phyloP scores from a whole-genome alignment of 2,888 invertebrate genomes.

The Brachycybe producta region DNA sequence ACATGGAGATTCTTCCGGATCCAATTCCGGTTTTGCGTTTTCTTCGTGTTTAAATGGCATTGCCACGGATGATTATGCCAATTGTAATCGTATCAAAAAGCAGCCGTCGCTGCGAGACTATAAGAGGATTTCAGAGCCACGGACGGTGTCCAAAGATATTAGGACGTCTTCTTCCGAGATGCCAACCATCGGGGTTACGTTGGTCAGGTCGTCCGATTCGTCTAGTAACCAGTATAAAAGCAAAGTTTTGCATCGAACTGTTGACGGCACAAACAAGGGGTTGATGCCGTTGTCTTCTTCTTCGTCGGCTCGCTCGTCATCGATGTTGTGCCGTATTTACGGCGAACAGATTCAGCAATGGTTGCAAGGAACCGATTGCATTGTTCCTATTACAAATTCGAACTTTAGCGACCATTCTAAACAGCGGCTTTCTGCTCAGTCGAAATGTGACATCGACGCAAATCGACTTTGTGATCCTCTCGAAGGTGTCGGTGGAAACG shows the following conservation, averaged over 20 bases:
- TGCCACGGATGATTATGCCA: no score
- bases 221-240: constrained; percentile 5
- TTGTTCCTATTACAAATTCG: no score
- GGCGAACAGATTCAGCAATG: constrained; percentile 12
- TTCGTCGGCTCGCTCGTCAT: constrained; percentile 2
- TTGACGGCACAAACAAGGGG: background rate
- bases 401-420: background rate
- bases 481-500: no score
- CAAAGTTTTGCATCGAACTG: background rate
- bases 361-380: constrained; percentile 8
- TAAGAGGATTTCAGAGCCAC: no score
- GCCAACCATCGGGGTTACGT: constrained; percentile 9
- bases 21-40: no score
- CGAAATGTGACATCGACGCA: no score
- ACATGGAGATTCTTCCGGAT: no score
- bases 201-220: background rate
- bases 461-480: no score
- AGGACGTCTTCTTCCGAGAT: background rate
- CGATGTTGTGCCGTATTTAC: constrained; percentile 13
- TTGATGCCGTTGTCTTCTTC: background rate
- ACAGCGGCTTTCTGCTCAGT: background rate
- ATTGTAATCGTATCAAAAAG: no score
- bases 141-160: background rate
- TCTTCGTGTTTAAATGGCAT: no score
- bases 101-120: no score